Evolutionary conservation across 92 coral and sea anemone species (phyloP), one percentile per base, ranked within the genome.

Genomic region (Actinernus sp.): DNA sequence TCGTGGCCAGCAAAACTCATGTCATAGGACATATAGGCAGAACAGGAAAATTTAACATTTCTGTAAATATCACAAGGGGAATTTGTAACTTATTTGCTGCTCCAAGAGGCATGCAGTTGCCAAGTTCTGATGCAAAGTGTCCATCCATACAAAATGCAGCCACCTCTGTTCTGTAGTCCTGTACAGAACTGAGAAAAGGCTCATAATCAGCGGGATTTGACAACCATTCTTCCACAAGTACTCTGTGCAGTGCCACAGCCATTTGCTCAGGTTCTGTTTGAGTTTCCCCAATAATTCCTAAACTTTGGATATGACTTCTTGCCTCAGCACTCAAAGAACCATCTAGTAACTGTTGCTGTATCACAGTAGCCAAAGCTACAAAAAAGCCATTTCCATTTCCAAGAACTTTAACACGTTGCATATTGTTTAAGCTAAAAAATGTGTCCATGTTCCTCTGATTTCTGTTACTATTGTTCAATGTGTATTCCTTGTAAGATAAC

Each of bases 101-200:
- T 58, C 78, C 89, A 20, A 82, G 89, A 13, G 89, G 79, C 77
- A 74, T 82, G 4, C 69, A 67, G 33, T 83, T 82, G 29, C 89
- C 89, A 66, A 82, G 71, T 61, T 82, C 83, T 28, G 83, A 67
- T 24, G 78, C 84, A 75, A 82, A 79, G 33, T 79, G 43, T n/a
- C 86, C 86, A 69, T 79, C 72, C 25, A 67, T 66, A 31, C 59
- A 61, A 69, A 83, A 82, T 10, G 60, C 41, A 3, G 21, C 59
- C 21, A 65, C 89, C 47, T 82, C 89, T 50, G 44, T 6, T 24
- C 32, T 31, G 51, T 56, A 82, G 51, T 75, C 71, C 28, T 79
- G 79, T 45, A 24, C 50, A 26, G 74, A 65, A 58, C 66, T 18
- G 20, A 81, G 68, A 20, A 51, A 81, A 30, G 75, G 82, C 32